These are phyloP conservation scores for Clarias laeviceps DNA, from an alignment of 2,797 vertebrate genomes.

Conservation along the genomic window DNA sequence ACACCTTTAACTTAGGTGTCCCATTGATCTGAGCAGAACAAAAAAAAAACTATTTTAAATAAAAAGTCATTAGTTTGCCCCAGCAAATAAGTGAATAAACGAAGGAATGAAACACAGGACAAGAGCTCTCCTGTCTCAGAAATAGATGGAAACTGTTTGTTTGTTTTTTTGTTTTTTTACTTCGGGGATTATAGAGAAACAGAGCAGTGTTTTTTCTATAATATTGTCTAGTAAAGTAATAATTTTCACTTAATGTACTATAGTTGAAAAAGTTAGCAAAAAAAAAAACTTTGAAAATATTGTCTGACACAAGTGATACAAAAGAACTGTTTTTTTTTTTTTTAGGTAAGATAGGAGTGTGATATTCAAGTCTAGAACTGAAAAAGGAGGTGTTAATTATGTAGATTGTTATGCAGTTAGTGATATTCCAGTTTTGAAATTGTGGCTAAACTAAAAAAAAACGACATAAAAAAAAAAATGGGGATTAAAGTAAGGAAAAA, in stretches of 20 bases:
- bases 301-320: background rate
- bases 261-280: background rate
- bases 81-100: constrained; percentile 38
- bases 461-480: too few species aligned
- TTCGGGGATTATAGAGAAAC: constrained; percentile 27
- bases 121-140: constrained; percentile 32
- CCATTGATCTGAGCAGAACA: background rate
- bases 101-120: constrained; percentile 34
- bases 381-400: background rate
- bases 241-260: background rate
- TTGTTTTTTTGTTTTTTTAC: constrained; percentile 22
- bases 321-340: background rate
- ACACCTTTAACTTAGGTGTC: background rate
- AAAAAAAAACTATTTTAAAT: background rate
- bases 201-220: constrained; percentile 31
- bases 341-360: background rate
- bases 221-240: background rate
- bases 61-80: constrained; percentile 31
- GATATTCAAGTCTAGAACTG: background rate
- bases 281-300: background rate
- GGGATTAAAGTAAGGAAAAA: background rate
- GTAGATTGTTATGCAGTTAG: background rate
- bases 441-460: background rate
- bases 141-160: constrained; percentile 46
- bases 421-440: background rate